Base-by-base conservation (phyloP, 2,113 vertebrate species). In the Erythrocercus mccallii region DNA sequence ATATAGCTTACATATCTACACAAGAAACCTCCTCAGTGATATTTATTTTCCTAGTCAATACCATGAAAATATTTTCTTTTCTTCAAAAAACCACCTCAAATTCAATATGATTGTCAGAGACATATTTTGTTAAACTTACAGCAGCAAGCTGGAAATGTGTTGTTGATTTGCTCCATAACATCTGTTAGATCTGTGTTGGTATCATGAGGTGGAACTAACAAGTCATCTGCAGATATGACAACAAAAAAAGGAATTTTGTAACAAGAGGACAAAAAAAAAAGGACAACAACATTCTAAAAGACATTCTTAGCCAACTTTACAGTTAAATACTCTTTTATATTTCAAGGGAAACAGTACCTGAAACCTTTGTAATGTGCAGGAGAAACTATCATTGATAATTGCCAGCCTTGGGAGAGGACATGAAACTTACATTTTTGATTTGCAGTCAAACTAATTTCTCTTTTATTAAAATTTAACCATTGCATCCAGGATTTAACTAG, bases 121-220 rank as follows among this genome's bases (percentile, higher is more conserved):
- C 4, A 7, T 40, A 50, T 54, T 86, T 86, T 88, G 47, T 74
- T 81, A 69, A 94, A 99, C 99, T 99, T 98, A 99, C 99, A 90
- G 98, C 98, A 98, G 97, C 99, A 99, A 97, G 99, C 98, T 89
- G 99, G 99, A 96, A 99, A 99, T 37, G 98, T 98, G 97, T 98
- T 99, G 98, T 99, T 99, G 98, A 99, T 99, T 98, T 99, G 99
- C 96, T 99, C 99, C 99, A 99, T 99, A 96, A 99, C 98, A 95
- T 99, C 99, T 28, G 98, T 98, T 97, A 99, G 98, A 97, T 99
- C 99, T 64, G 99, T 98, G 98, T 97, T 98, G 97, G 98, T 98
- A 97, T 98, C 98, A 47, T 98, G 98, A 77, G 98, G 98, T 10
- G 98, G 98, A 86, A 97, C 97, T 96, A 99, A 97, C 97, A 99